Percentiles rank a stretch among this genome's conserved stretches.
These are phyloP conservation scores for Hemicrepidius hirtus DNA, from an alignment of 2,888 invertebrate genomes.

Conservation along the genomic window DNA sequence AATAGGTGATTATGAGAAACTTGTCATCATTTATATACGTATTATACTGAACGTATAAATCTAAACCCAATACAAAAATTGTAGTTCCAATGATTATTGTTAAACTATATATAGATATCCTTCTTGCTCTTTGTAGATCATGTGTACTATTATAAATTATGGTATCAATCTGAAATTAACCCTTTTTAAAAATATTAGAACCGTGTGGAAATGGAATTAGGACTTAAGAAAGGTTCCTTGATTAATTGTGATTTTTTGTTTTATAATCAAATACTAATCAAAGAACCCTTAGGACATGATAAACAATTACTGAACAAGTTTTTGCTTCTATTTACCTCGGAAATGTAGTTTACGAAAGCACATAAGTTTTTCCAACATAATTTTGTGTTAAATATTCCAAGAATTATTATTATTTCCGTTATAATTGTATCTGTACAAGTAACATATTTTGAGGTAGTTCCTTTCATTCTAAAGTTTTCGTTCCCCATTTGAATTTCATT, in stretches of 20 bases:
- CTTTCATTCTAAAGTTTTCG: conserved; percentile 1
- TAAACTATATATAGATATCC: neutral
- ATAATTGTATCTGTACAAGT: neutral
- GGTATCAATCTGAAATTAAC: conserved; percentile 7
- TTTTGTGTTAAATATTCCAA: neutral
- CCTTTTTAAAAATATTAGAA: too few species aligned
- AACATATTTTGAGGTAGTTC: neutral
- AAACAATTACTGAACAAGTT: too few species aligned
- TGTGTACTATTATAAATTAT: neutral
- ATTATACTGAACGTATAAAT: neutral
- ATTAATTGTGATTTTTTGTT: too few species aligned
- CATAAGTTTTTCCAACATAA: neutral
- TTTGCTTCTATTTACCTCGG: conserved; percentile 8
- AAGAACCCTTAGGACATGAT: too few species aligned
- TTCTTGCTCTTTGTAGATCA: neutral
- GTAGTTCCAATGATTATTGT: neutral
- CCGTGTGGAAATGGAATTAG: too few species aligned
- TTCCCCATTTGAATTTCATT: conserved; percentile 4
- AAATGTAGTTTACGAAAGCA: neutral
- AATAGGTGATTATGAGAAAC: neutral
- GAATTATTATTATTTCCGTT: neutral
- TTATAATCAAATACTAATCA: too few species aligned
- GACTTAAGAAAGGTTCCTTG: too few species aligned
- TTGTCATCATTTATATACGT: neutral
- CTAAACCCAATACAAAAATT: neutral